Conservation (phyloP, 2,888 invertebrate species). For the Drosophila buzzatii region DNA sequence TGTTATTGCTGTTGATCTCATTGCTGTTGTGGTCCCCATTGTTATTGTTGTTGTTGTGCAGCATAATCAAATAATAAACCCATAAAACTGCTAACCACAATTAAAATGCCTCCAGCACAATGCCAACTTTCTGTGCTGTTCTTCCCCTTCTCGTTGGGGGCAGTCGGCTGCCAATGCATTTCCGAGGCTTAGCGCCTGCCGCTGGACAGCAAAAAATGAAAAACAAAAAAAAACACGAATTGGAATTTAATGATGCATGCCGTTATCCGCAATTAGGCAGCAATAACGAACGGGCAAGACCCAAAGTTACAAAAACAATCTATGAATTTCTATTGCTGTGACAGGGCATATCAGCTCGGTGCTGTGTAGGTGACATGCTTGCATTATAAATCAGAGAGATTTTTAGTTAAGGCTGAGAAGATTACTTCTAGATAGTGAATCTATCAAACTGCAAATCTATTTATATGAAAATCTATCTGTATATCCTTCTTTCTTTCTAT, state of each 20-base stretch:
- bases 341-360: conserved; percentile 14
- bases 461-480: too few species aligned
- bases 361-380: background rate
- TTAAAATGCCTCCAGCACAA: conserved; percentile 66
- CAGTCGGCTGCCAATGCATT: conserved; percentile 55
- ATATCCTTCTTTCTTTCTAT: too few species aligned
- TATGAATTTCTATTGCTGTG: background rate
- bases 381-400: background rate
- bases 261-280: conserved; percentile 70
- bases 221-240: conserved; percentile 24
- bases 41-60: conserved; percentile 19
- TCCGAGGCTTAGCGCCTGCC: conserved; percentile 50
- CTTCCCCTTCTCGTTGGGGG: conserved; percentile 46
- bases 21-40: conserved; percentile 6
- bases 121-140: conserved; percentile 44
- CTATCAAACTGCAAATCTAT: too few species aligned
- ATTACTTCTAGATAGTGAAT: too few species aligned
- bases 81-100: conserved; percentile 72
- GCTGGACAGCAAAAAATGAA: conserved; percentile 18
- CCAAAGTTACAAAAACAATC: conserved; percentile 13
- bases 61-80: conserved; percentile 76
- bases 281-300: conserved; percentile 41
- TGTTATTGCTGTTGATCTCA: conserved; percentile 31
- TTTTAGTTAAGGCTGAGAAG: too few species aligned
- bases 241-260: conserved; percentile 76